These are phyloP conservation scores for Thamnophis elegans DNA, from an alignment of 2,797 vertebrate species.

Conservation along the genomic window DNA sequence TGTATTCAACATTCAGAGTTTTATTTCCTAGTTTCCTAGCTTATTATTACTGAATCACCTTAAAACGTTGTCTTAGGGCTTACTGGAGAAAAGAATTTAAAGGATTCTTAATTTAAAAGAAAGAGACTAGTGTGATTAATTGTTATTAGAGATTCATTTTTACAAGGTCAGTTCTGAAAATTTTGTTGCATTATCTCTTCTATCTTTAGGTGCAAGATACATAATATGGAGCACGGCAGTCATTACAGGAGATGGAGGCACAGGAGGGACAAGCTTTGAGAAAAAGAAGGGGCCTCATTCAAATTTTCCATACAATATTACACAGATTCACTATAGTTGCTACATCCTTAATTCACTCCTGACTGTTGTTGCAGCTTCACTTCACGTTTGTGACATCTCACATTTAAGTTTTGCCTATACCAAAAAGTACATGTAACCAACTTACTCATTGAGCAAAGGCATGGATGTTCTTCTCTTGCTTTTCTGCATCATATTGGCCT, in stretches of 20 bases:
- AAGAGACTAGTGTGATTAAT: background rate
- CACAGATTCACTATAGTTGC: background rate
- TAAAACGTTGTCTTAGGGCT: background rate
- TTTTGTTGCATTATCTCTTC: background rate
- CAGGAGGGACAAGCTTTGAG: background rate
- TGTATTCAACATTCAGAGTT: background rate
- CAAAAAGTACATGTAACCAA: slow-evolving; percentile 56
- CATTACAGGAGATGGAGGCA: background rate
- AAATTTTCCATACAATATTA: background rate
- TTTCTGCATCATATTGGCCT: slow-evolving; percentile 99
- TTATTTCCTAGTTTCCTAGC: background rate
- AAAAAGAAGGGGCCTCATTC: background rate
- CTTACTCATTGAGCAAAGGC: slow-evolving; percentile 95
- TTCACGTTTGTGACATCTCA: background rate
- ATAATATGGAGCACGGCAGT: background rate
- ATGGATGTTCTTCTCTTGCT: slow-evolving; percentile 95
- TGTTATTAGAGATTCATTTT: background rate
- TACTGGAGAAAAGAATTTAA: background rate
- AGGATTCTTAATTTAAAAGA: background rate
- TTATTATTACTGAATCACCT: background rate
- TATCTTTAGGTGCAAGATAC: background rate
- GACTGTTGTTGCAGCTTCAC: background rate
- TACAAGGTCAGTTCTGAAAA: background rate
- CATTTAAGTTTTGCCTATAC: background rate
- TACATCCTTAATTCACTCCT: background rate